Base-by-base conservation (phyloP, 2,797 vertebrate genomes). In the Urocyon cinereoargenteus region DNA sequence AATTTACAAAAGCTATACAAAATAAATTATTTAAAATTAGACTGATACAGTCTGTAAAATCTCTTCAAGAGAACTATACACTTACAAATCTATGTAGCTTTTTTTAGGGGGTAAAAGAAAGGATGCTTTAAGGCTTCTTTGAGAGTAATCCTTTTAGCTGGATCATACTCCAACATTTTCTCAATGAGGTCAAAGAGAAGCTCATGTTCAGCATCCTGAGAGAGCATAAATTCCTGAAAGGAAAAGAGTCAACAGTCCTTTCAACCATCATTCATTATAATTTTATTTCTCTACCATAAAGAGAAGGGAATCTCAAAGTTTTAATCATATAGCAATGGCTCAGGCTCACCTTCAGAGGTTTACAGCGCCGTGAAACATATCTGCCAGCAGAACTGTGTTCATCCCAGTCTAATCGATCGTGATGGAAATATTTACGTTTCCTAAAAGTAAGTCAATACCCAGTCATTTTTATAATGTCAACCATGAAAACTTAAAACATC, bases 81-180 rank as follows among this genome's bases (percentile, higher is more conserved):
- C 92, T 28, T 75, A 8, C 0, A 55, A 2, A 0, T 14, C 72
- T 93, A 86, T 31, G 7, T 2, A 57, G 26, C 11, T 90, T 98
- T 98, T 95, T 84, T 98, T 88, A 98, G 97, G 8, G 95, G 97
- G 84, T 98, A 96, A 97, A 99, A 99, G 96, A 99, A 99, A 66
- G 99, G 98, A 95, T 99, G 99, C 19, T 96, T 97, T 49, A 99
- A 98, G 10, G 99, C 99, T 98, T 99, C 99, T 6, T 98, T 98
- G 64, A 99, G 98, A 66, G 98, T 99, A 94, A 99, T 99, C 84
- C 99, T 98, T 97, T 99, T 99, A 1, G 98, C 83, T 55, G 99
- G 99, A 75, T 99, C 99, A 12, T 99, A 99, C 34, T 99, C 99
- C 98, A 99, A 83, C 99, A 99, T 99, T 98, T 99, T 99, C 97